Base-by-base conservation (phyloP, 2,888 invertebrate genomes). In the Eucriotettix oculatus region DNA sequence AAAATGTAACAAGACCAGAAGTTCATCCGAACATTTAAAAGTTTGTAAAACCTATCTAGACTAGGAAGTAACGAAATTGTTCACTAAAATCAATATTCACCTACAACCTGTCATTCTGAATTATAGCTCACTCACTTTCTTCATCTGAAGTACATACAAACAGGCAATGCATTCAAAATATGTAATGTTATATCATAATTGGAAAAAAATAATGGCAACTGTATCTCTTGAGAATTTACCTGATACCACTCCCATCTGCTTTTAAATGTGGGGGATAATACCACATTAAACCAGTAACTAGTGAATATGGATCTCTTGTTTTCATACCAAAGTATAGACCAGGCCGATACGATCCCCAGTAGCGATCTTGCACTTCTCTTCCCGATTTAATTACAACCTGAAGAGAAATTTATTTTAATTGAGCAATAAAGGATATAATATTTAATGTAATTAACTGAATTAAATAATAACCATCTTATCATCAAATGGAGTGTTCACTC, bases 211-310 rank as follows among this genome's bases (percentile, higher is more conserved):
- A 29, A 29, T 29, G 29, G 7, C 2, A 29, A 29, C 29, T 29
- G 29, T 48, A 7, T 48, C 48, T 48, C n/a, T 14, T 48, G 7
- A 48, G 48, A 48, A 48, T n/a, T n/a, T 73, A 84, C 76, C 90
- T 79, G 48, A 90, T 82, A 0, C 90, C 90, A 64, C 86, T 86
- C 64, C 87, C 87, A 43, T 82, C 82, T 1, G 82, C 79, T 0
- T 79, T 76, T 41, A 86, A 69, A 9, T 53, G 58, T 65, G 79
- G 79, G 0, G 89, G 88, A 64, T 87, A 84, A 71, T 97, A 93
- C 98, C 97, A 98, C 95, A 98, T 96, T 29, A 97, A 75, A 0
- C 99, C 99, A 68, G 92, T 86, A 0, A 95, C 86, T 1, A 95
- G 81, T 0, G 97, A 95, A 59, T 85, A 77, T 0, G 93, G 90